A percentile compares a stretch with the other conserved stretches of the same genome.
These are phyloP conservation scores for Platycnemis pennipes DNA, from an alignment of 2,888 invertebrate species.

Conservation along the genomic window DNA sequence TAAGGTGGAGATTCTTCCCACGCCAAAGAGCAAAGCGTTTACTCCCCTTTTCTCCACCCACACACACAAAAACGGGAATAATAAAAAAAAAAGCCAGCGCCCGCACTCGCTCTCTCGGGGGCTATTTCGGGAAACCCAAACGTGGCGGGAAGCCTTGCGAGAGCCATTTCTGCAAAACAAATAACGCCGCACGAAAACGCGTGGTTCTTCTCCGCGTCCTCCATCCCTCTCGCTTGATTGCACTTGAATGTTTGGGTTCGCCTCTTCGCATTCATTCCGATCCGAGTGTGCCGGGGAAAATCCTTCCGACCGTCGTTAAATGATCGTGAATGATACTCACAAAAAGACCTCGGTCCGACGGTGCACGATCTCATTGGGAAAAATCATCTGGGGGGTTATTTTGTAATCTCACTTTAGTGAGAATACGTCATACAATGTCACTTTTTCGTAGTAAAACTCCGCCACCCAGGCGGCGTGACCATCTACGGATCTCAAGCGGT, in stretches of 20 bases:
- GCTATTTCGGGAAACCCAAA: constrained; percentile 3
- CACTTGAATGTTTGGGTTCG: neutral
- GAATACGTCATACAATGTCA: no score
- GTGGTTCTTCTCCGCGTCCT: neutral
- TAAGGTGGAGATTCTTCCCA: neutral
- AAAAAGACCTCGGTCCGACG: no score
- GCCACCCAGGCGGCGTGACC: no score
- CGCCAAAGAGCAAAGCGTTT: neutral
- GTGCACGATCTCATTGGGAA: no score
- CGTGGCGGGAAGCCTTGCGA: neutral
- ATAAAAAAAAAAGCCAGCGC: neutral
- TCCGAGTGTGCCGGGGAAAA: neutral
- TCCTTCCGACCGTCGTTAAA: neutral
- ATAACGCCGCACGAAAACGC: neutral
- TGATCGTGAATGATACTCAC: neutral
- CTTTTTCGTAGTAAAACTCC: no score
- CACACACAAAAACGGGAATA: neutral
- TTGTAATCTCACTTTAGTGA: no score
- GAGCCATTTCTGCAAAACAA: neutral
- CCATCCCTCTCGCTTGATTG: neutral
- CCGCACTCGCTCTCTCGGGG: neutral
- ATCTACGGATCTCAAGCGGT: no score
- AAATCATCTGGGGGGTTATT: no score
- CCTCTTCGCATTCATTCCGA: neutral
- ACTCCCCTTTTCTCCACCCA: neutral